Base-by-base conservation (phyloP, 1,140 invertebrate genomes). In the Thaumatotibia leucotreta region DNA sequence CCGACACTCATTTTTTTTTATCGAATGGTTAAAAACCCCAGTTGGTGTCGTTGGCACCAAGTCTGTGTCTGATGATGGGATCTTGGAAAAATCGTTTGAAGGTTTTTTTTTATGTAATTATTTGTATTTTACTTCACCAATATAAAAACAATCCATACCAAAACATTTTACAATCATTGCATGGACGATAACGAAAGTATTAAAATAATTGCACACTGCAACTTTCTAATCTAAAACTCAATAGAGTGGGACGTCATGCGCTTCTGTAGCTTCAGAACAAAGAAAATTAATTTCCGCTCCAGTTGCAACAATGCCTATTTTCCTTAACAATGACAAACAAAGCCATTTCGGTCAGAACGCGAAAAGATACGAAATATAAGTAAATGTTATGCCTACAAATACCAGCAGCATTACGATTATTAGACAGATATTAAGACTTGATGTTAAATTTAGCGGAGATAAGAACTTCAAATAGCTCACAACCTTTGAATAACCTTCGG, bases 201-300 rank as follows among this genome's bases (percentile, higher is more conserved):
- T 45, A 20, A 45, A 45, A 45, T 20, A 45, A 1, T 23, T 29
- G 29, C 22, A 4, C 29, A 58, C 11, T n/a, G n/a, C 29, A 29
- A 58, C 52, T 58, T 58, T 58, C 52, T 58, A 58, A 58, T 58
- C 23, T 29, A 58, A 45, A 58, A 58, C 23, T 23, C 24, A 58
- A 58, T 58, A 11, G 52, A 5, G 3, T 14, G 52, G n/a, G 52
- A 58, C 52, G 52, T 58, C 52, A 58, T n/a, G 52, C 52, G 52
- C 52, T 24, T 29, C 14, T 29, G 52, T 14, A 54, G 23, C 10
- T 24, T 1, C 27, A 27, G 23, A 58, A 58, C 52, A 58, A 58
- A 58, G 52, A 58, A 58, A 58, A 58, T 58, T 58, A 58, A 58
- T 58, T 31, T 58, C 52, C 52, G 52, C 52, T 58, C 52, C 27